A percentile compares a stretch with the other conserved stretches of the same genome.
These are phyloP conservation scores for Ceyx cyanopectus DNA, from an alignment of 2,113 vertebrate species.

Conservation along the genomic window DNA sequence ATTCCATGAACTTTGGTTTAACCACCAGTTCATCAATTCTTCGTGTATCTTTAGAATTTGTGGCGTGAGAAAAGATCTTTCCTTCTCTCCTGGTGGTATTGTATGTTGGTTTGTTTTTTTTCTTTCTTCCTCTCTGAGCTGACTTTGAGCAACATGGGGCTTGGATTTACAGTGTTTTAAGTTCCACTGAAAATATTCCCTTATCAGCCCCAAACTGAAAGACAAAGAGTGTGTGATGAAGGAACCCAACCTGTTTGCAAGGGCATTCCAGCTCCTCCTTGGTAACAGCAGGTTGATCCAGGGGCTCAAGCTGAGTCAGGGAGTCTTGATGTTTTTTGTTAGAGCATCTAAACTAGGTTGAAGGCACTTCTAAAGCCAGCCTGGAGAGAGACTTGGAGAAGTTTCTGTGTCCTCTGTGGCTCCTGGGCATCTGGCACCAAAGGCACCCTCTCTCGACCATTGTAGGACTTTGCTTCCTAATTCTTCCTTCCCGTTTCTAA, in stretches of 20 bases:
- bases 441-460: background rate
- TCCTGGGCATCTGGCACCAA: background rate
- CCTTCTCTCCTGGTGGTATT: conserved; percentile 34
- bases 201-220: background rate
- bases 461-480: background rate
- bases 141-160: background rate
- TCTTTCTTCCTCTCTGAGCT: background rate
- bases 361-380: background rate
- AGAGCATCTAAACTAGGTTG: background rate
- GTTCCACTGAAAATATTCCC: conserved; percentile 10
- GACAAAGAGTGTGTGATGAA: background rate
- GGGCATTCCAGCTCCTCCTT: background rate
- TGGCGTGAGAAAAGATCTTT: conserved; percentile 58
- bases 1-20: background rate
- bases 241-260: background rate
- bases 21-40: conserved; percentile 66
- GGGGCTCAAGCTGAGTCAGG: background rate
- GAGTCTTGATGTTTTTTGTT: background rate
- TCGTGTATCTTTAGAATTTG: conserved; percentile 48
- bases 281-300: background rate
- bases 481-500: background rate
- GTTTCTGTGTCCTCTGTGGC: background rate
- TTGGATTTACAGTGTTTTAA: conserved; percentile 17
- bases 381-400: background rate
- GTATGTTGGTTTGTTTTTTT: background rate